A percentile compares a stretch with the other conserved stretches of the same genome.
Conservation (phyloP, 2,113 vertebrate genomes). For the Pedetes capensis region DNA sequence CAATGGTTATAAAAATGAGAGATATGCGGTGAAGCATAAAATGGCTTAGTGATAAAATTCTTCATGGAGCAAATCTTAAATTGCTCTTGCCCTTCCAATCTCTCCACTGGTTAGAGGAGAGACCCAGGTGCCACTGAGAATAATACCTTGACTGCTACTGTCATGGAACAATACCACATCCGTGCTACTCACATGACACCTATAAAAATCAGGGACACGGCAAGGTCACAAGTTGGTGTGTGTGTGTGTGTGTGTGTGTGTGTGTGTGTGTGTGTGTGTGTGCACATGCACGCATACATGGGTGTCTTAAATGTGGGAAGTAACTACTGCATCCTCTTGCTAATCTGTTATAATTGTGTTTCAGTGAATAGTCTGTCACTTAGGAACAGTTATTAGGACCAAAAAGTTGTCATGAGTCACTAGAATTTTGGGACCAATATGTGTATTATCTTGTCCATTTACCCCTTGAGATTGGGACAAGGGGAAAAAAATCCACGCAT, state of each 20-base stretch:
- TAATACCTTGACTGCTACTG: background rate
- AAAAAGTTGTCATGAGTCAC: background rate
- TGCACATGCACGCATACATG: no score
- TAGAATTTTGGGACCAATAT: background rate
- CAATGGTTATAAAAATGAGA: conserved; percentile 1
- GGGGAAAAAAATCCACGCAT: background rate
- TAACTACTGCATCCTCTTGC: background rate
- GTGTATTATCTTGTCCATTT: background rate
- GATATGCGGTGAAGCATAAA: background rate
- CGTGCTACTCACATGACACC: background rate
- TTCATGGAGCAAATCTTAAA: background rate
- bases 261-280: no score
- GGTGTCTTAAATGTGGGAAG: background rate
- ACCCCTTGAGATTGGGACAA: background rate
- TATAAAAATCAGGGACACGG: background rate
- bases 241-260: no score
- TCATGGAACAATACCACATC: background rate
- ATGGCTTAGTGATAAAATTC: background rate
- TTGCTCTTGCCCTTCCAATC: background rate
- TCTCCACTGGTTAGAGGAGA: background rate
- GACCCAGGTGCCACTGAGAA: background rate
- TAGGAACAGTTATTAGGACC: background rate
- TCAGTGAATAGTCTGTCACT: background rate
- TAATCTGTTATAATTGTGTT: background rate
- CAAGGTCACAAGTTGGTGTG: background rate